Evolutionary conservation across 1,140 invertebrate species (phyloP), one percentile per base, ranked within the genome.

Genomic region (Bombus huntii): DNA sequence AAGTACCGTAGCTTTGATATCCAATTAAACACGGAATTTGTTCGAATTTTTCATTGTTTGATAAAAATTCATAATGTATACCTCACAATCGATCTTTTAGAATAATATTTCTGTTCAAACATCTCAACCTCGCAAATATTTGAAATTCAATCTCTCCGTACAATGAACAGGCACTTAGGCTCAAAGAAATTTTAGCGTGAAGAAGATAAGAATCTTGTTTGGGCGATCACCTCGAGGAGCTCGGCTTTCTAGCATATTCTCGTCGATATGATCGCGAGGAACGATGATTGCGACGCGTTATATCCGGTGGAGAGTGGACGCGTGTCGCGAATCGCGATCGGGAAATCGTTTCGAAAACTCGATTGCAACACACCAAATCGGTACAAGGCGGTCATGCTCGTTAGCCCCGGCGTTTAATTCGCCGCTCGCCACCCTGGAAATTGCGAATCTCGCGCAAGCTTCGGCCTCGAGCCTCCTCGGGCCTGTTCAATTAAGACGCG

Each of bases 381-480:
- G 88, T 81, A 90, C 85, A 89, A 90, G 89, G 88, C 88, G 74
- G 89, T 89, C 81, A 89, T 90, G 89, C 88, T 90, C 74, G 89
- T 90, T 90, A 81, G 70, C n/a, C 62, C 22, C 65, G 37, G 31
- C 47, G 47, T 71, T 57, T 77, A 70, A 76, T 77, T 78, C 44
- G 31, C 62, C 66, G 62, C 28, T 6, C 70, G 73, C 39, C 73
- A 66, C 66, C 62, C 80, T 31, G 59, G 9, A 47, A 47, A 82
- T 66, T 42, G 12, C 31, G n/a, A 44, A 34, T 39, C 44, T 25
- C 34, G 42, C 34, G 10, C 0, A 4, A 4, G 18, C 3, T 62
- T 8, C 31, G 31, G 31, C 25, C 66, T 22, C 59, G 28, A 39
- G 22, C n/a, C 57, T 53, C 47, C 57, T 53, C 18, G 47, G 18